These are phyloP conservation scores for Cephus sareptanus DNA, from an alignment of 2,888 invertebrate genomes.

Conservation along the genomic window DNA sequence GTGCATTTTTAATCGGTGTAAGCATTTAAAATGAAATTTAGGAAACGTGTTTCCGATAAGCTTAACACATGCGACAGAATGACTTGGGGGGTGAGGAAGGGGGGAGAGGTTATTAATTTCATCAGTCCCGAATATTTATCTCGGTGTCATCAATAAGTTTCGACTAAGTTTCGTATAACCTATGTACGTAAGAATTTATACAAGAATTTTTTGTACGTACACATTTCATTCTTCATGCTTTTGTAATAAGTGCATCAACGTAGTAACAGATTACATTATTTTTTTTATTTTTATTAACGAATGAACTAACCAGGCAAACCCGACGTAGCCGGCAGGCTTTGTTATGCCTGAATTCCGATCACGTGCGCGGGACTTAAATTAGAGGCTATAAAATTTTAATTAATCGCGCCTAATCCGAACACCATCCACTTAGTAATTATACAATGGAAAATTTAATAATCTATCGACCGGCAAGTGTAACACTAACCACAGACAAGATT, in stretches of 20 bases:
- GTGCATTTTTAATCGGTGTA: constrained; percentile 31
- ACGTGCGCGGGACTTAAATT: constrained; percentile 45
- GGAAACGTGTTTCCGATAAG: constrained; percentile 30
- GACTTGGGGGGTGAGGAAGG: background rate
- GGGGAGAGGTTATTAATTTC: background rate
- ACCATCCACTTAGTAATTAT: constrained; percentile 34
- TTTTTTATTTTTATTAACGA: background rate
- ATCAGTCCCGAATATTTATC: background rate
- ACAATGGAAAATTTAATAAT: constrained; percentile 44
- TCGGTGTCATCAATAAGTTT: background rate
- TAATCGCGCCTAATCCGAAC: constrained; percentile 46
- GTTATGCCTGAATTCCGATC: constrained; percentile 32
- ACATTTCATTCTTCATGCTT: background rate
- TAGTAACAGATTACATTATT: background rate
- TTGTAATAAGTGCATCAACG: background rate
- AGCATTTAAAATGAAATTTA: constrained; percentile 32
- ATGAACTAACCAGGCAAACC: background rate
- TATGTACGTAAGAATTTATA: background rate
- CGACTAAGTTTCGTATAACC: background rate
- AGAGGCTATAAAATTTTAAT: constrained; percentile 54
- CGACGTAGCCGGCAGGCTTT: background rate
- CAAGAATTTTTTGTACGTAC: background rate
- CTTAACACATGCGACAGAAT: background rate
- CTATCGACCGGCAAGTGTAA: constrained; percentile 4
- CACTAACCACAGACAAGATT: background rate